Conservation (phyloP, 2,113 vertebrate genomes). For the Poeciliopsis turrubarensis region DNA sequence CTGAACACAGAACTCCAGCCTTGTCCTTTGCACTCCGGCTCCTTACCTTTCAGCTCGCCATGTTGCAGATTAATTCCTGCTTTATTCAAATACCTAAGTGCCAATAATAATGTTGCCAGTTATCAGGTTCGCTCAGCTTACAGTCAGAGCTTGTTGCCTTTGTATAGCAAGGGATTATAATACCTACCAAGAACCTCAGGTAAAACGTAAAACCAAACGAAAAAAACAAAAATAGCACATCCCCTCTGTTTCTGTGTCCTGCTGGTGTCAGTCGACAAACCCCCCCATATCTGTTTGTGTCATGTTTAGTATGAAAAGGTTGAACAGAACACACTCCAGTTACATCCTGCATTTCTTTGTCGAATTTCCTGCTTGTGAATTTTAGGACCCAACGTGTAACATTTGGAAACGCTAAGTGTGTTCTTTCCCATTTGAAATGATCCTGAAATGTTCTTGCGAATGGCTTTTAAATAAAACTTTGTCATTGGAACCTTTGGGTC, state of each 20-base stretch:
- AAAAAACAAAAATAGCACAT: slow-evolving; percentile 3
- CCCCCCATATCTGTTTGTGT: slow-evolving; percentile 3
- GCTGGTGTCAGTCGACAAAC: not conserved
- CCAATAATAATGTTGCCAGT: slow-evolving; percentile 39
- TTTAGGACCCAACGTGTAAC: slow-evolving; percentile 2
- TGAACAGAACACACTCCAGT: slow-evolving; percentile 4
- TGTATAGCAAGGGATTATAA: not conserved
- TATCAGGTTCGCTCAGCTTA: slow-evolving; percentile 26
- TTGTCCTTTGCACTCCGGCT: not conserved
- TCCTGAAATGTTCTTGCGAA: slow-evolving; percentile 26
- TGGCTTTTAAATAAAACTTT: slow-evolving; percentile 67
- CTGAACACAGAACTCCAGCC: slow-evolving; percentile 37
- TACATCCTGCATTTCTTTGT: slow-evolving; percentile 45
- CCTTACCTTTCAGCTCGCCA: slow-evolving; percentile 10
- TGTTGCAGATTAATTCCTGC: slow-evolving; percentile 9
- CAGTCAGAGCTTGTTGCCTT: slow-evolving; percentile 28
- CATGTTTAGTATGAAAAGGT: slow-evolving; percentile 20
- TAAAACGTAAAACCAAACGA: not conserved
- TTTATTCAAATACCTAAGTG: slow-evolving; percentile 47
- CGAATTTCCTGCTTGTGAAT: slow-evolving; percentile 36
- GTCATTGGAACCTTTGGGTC: slow-evolving; percentile 33
- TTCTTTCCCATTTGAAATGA: slow-evolving; percentile 14
- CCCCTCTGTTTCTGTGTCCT: slow-evolving; percentile 5
- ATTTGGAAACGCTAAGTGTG: slow-evolving; percentile 5
- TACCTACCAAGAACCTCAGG: not conserved